These are phyloP conservation scores for Gobio gobio DNA, from an alignment of 2,113 vertebrate genomes.

Conservation along the genomic window DNA sequence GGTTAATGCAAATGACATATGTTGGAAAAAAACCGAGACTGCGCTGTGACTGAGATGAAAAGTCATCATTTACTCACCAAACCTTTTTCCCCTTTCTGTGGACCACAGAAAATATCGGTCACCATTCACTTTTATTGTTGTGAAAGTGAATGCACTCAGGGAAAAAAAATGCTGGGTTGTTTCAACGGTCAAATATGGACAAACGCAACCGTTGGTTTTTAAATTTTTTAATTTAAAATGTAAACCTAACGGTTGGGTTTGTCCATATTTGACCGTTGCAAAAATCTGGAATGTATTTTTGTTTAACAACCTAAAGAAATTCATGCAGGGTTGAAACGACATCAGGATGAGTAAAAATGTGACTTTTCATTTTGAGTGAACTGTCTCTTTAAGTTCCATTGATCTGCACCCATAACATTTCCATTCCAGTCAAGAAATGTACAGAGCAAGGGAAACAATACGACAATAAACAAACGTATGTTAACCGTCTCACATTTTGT, in stretches of 20 bases:
- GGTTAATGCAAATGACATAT: background rate
- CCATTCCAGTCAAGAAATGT: background rate
- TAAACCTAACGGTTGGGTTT: too few species aligned
- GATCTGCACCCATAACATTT: background rate
- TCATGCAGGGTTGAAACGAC: background rate
- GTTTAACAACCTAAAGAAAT: background rate
- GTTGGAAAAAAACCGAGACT: background rate
- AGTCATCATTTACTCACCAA: background rate
- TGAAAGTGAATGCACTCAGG: background rate
- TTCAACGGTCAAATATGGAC: too few species aligned
- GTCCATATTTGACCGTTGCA: too few species aligned
- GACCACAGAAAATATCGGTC: background rate
- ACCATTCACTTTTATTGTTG: background rate
- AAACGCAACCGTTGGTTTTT: too few species aligned
- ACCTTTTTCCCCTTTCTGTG: background rate
- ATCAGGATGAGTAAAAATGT: background rate
- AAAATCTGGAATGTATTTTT: background rate
- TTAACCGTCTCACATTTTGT: background rate
- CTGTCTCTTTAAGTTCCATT: background rate
- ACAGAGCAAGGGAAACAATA: slow-evolving; percentile 5
- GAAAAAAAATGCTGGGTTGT: too few species aligned
- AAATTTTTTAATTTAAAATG: too few species aligned
- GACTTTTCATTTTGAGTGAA: background rate
- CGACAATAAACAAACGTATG: background rate
- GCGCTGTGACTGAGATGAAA: background rate